phyloP scores from a whole-genome alignment of 2,888 invertebrate genomes.

The Choristoneura rosaceana region DNA sequence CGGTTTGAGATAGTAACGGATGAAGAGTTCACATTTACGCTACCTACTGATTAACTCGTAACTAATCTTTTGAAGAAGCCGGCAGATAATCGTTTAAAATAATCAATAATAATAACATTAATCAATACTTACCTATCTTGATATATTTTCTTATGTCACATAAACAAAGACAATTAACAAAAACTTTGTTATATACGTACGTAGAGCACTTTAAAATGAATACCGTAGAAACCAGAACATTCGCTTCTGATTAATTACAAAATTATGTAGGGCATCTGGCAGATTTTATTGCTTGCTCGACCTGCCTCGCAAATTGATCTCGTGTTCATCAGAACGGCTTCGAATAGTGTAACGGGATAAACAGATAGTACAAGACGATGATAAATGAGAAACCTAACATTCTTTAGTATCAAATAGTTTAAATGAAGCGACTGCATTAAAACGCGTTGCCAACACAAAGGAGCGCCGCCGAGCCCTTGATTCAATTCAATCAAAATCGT shows the following conservation, averaged over 20 bases:
- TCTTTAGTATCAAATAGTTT: neutral
- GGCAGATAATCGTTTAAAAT: too few relatives aligned
- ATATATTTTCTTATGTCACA: too few relatives aligned
- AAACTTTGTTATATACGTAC: neutral
- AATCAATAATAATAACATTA: too few relatives aligned
- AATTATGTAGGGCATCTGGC: conserved; percentile 59
- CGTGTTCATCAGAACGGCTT: conserved; percentile 42
- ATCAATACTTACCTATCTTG: too few relatives aligned
- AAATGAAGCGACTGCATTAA: conserved; percentile 22
- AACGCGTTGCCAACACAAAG: conserved; percentile 22
- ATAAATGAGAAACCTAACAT: neutral
- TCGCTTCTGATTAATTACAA: conserved; percentile 59
- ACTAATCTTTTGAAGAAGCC: conserved; percentile 18
- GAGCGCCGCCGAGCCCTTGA: conserved; percentile 14
- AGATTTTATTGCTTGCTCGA: conserved; percentile 52
- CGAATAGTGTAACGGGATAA: conserved; percentile 29
- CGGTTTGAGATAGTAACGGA: conserved; percentile 43
- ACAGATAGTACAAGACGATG: conserved; percentile 9
- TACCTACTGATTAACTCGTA: conserved; percentile 43
- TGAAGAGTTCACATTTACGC: conserved; percentile 27
- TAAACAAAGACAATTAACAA: too few relatives aligned
- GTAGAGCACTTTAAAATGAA: conserved; percentile 20
- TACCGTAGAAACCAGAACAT: conserved; percentile 49
- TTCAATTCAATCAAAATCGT: conserved; percentile 43
- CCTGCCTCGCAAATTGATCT: conserved; percentile 55